Conservation (phyloP, 2,113 vertebrate genomes). For the pig (Sus scrofa) region T2T-Sscrofa CM000813.6:128762001-128762500, state of each 20-base stretch:
- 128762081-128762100: not conserved
- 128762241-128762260: not conserved
- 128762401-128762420: not conserved
- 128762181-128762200: not conserved
- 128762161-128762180: not conserved
- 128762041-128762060: not conserved
- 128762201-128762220: too few species aligned
- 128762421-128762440: not conserved
- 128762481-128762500: not conserved
- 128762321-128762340: not conserved
- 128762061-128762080: not conserved
- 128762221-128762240: not conserved
- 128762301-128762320: not conserved
- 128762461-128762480: not conserved
- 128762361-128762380: not conserved
- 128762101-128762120: not conserved
- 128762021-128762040: not conserved
- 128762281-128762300: not conserved
- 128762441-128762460: not conserved
- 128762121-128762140: not conserved
- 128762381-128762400: not conserved
- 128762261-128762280: not conserved
- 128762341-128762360: fast-evolving
- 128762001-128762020: not conserved
- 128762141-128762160: not conserved